Base-by-base conservation (phyloP, 2,797 vertebrate genomes). In the Pseudochaenichthys georgianus region DNA sequence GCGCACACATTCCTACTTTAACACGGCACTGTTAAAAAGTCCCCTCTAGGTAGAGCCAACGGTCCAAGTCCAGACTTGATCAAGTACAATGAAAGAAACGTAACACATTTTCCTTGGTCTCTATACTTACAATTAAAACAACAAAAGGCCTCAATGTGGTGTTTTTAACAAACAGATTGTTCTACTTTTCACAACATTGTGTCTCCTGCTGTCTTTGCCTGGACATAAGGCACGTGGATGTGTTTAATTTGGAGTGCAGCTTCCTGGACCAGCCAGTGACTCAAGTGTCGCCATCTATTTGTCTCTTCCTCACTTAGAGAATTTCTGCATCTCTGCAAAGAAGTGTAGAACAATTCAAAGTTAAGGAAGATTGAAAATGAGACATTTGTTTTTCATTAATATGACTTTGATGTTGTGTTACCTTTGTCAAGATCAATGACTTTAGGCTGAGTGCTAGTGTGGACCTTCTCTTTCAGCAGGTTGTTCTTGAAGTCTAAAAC, bases 401-500 rank as follows among this genome's bases (percentile, higher is more conserved):
- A 1, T 43, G 43, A 50, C 5, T 59, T 8, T 41, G 19, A 5
- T 17, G 19, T 13, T 13, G 19, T 7, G 62, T 92, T 94, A 99
- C 97, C 98, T 96, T 94, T 96, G 93, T 99, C 97, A 84, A 98
- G 93, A 89, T 98, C 97, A 0, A 98, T 94, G 73, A 95, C 93
- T 93, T 99, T 98, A 28, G 96, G 92, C 61, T 91, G 78, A 67
- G 93, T 88, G 78, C 85, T 93, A 77, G 95, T 91, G 75, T 95
- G 95, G 15, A 91, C 94, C 78, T 94, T 95, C 91, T 98, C 98
- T 91, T 96, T 98, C 82, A 98, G 87, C 81, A 99, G 95, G 94
- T 99, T 99, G 95, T 99, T 99, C 91, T 99, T 99, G 92, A 96
- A 98, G 92, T 98, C 98, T 99, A 89, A 63, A 28, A 64, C 19